A percentile compares a stretch with the other conserved stretches of the same genome.
Evolutionary conservation across 2,888 invertebrate genomes (phyloP).

Genomic region (Acheta domesticus): DNA sequence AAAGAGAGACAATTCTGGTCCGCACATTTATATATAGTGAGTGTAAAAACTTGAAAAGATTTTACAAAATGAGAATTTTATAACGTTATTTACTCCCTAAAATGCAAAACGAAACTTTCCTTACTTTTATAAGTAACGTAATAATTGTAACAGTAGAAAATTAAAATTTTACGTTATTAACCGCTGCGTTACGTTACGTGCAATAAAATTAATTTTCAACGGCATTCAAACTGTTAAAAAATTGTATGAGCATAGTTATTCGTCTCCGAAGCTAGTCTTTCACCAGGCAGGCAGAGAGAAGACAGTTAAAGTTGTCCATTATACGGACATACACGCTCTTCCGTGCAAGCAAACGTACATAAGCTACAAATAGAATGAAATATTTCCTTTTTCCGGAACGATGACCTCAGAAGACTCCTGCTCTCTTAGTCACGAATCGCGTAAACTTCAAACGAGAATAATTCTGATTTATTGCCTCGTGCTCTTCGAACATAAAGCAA

Average conservation of each 20-base stretch:
- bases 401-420: not conserved
- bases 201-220: too few species aligned
- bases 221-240: too few species aligned
- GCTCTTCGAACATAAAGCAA: slow-evolving; percentile 5
- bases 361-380: slow-evolving; percentile 18
- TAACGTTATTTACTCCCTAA: too few species aligned
- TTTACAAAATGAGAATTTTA: too few species aligned
- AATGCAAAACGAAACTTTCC: too few species aligned
- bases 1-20: too few species aligned
- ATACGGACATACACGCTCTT: not conserved
- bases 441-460: slow-evolving; percentile 11
- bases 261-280: slow-evolving; percentile 1
- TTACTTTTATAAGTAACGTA: too few species aligned
- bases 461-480: not conserved
- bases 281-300: not conserved
- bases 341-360: not conserved
- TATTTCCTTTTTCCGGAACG: not conserved
- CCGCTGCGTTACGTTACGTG: too few species aligned
- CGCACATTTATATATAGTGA: too few species aligned
- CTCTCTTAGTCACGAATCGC: not conserved
- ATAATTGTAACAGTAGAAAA: too few species aligned
- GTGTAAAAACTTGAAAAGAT: too few species aligned
- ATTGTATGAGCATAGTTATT: not conserved
- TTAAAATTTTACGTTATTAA: too few species aligned
- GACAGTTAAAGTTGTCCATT: slow-evolving; percentile 3